Evolutionary conservation across 2,797 vertebrate species (phyloP), one percentile per base, ranked within the genome.

Genomic region (Gymnoscopelus braueri): DNA sequence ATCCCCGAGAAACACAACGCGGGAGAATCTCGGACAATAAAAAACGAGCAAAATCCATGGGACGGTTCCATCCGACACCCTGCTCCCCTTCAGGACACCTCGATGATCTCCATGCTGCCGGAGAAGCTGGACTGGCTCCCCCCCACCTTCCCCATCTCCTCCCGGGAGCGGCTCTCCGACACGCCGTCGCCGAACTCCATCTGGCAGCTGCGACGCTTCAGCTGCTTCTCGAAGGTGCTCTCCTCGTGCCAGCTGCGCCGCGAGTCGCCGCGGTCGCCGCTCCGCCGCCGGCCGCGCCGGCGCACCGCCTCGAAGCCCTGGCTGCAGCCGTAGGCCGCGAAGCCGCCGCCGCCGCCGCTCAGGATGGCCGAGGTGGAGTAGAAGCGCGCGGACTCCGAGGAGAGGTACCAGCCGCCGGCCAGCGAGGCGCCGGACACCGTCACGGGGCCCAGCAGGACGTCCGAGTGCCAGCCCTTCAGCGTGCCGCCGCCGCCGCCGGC

Each of bases 211-310:
- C 97, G 91, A 2, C 96, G 92, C 75, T 98, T 99, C 63, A 98
- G 95, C 90, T 98, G 97, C 94, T 99, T 99, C 81, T 99, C 98
- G 0, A 98, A 98, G 79, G 94, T 95, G 91, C 97, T 98, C 80
- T 98, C 98, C 53, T 99, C 98, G 0, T 99, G 98, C 97, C 98
- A 99, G 89, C 97, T 98, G 23, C 97, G 87, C 71, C 98, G 86
- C 0, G 96, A 98, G 92, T 96, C 96, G 0, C 95, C 95, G 0
- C 91, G 87, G 62, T 96, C 95, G 0, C 93, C 88, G 0, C 93
- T 92, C 75, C 95, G 91, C 13, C 93, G 93, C 54, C 96, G 88
- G 65, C 96, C 79, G 32, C 96, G 96, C 60, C 97, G 85, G 75
- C 95, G 94, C 74, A 97, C 96, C 0, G 94, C 93, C 12, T 93